Evolutionary conservation across 1,140 invertebrate genomes (phyloP).

Genomic region (Calephelis nemesis): DNA sequence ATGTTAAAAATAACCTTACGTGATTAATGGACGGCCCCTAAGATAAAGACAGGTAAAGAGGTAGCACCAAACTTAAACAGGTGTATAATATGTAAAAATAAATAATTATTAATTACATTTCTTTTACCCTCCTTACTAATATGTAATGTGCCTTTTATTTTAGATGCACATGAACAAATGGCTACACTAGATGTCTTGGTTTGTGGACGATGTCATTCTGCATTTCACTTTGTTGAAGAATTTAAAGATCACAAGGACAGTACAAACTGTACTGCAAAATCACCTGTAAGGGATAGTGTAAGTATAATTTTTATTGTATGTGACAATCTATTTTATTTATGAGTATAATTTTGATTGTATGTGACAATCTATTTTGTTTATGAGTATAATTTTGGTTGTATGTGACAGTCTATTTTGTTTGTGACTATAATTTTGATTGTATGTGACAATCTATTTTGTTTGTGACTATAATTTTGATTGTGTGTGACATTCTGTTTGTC

Average conservation of each 20-base stretch:
- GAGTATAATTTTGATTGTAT: too few relatives aligned
- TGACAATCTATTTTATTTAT: background rate
- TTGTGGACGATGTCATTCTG: slow-evolving; percentile 88
- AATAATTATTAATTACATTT: background rate
- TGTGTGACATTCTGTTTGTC: too few relatives aligned
- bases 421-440: slow-evolving; percentile 48
- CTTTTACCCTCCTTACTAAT: background rate
- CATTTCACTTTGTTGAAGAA: slow-evolving; percentile 88
- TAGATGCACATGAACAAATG: slow-evolving; percentile 87
- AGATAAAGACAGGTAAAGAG: too few relatives aligned
- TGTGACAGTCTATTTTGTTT: background rate
- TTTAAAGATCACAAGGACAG: slow-evolving; percentile 85
- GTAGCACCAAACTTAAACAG: too few relatives aligned
- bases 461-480: slow-evolving; percentile 49
- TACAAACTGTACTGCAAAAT: slow-evolving; percentile 79
- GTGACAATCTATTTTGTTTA: background rate
- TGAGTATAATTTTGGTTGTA: slow-evolving; percentile 14
- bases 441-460: background rate
- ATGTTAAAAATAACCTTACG: too few relatives aligned
- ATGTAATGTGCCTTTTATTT: slow-evolving; percentile 37
- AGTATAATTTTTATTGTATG: slow-evolving; percentile 35
- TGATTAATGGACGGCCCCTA: too few relatives aligned
- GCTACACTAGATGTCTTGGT: slow-evolving; percentile 87
- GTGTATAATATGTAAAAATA: too few relatives aligned
- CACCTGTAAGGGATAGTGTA: slow-evolving; percentile 80